Evolutionary conservation across 2,888 invertebrate species (phyloP).

Genomic region (Baronia brevicornis): DNA sequence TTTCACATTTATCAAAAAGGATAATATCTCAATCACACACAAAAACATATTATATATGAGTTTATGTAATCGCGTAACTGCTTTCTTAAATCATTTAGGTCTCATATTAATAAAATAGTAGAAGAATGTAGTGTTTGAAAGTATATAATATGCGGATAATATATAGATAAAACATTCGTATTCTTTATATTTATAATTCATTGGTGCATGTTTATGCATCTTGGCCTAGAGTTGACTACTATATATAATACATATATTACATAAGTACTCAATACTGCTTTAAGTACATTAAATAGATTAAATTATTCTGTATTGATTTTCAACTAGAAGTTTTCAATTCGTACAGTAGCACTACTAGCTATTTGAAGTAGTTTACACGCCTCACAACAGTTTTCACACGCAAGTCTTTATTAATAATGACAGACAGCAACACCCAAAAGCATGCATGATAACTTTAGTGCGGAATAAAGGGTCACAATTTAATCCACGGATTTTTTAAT

Average conservation of each 20-base stretch:
- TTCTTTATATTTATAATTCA: constrained; percentile 8
- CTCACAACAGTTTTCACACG: too few relatives aligned
- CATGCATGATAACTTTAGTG: too few relatives aligned
- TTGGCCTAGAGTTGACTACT: constrained; percentile 11
- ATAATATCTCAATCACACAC: constrained; percentile 1
- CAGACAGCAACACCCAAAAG: too few relatives aligned
- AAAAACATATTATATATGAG: constrained; percentile 2
- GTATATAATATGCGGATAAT: neutral
- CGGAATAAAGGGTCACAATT: too few relatives aligned
- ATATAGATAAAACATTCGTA: neutral
- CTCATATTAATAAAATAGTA: constrained; percentile 6
- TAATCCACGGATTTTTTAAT: too few relatives aligned
- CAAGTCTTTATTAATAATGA: too few relatives aligned
- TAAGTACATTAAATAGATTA: constrained; percentile 8
- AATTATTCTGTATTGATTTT: constrained; percentile 9
- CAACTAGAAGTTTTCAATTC: constrained; percentile 8
- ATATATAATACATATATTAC: constrained; percentile 12
- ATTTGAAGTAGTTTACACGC: too few relatives aligned
- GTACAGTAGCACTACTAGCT: constrained; percentile 9
- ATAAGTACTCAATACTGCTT: constrained; percentile 11
- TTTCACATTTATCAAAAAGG: constrained; percentile 3
- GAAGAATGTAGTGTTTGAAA: constrained; percentile 10
- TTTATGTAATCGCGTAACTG: constrained; percentile 10
- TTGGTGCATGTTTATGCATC: constrained; percentile 13
- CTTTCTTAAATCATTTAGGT: constrained; percentile 11